Evolutionary conservation across 2,113 vertebrate genomes (phyloP).

Genomic region (Rhinopomastus cyanomelas): DNA sequence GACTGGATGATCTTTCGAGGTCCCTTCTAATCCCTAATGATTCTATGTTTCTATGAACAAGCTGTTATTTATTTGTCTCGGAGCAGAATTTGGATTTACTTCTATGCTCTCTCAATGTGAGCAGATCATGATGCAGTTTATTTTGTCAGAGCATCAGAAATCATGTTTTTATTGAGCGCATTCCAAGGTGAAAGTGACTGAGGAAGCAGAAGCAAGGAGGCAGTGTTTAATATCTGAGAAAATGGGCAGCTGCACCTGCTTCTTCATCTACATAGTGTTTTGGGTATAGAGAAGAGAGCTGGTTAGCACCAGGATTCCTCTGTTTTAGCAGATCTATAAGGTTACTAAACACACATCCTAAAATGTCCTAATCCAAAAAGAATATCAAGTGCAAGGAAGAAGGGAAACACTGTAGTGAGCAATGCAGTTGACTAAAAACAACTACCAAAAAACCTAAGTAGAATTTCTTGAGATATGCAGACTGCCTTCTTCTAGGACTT

Average conservation of each 20-base stretch:
- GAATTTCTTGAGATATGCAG: neutral
- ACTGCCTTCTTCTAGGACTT: neutral
- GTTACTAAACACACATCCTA: neutral
- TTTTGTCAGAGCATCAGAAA: neutral
- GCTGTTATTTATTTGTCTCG: neutral
- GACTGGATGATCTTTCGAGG: too few species aligned
- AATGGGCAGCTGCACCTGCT: neutral
- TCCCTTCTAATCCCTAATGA: too few species aligned
- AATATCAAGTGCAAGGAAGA: neutral
- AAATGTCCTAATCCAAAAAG: neutral
- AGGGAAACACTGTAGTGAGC: neutral
- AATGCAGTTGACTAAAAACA: constrained; percentile 3
- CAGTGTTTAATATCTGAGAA: neutral
- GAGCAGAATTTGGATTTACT: neutral
- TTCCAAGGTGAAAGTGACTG: neutral
- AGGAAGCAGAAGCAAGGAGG: neutral
- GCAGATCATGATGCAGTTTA: neutral
- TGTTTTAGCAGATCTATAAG: neutral
- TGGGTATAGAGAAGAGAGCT: neutral
- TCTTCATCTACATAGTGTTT: neutral
- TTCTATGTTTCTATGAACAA: too few species aligned
- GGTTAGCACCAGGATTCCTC: neutral
- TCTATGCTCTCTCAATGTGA: neutral
- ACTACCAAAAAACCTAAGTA: neutral
- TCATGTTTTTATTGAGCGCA: neutral